Evolutionary conservation across 1,140 invertebrate species (phyloP).

Genomic region (Onthophagus taurus): DNA sequence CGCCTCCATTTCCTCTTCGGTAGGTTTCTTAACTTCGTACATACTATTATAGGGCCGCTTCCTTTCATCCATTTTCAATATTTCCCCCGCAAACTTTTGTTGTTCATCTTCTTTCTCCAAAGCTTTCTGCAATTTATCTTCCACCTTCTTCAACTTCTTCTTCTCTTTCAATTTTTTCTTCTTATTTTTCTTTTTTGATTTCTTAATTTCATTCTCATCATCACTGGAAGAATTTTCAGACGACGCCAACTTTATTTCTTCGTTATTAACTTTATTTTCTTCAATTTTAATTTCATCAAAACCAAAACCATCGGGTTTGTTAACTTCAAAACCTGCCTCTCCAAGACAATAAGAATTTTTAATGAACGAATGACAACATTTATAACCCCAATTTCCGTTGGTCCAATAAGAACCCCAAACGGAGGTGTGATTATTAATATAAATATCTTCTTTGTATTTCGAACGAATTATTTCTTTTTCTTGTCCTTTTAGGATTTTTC

Average conservation of each 20-base stretch:
- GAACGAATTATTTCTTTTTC: conserved; percentile 80
- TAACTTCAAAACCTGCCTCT: conserved; percentile 48
- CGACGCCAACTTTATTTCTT: conserved; percentile 30
- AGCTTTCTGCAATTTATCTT: conserved; percentile 46
- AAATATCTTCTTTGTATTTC: conserved; percentile 92
- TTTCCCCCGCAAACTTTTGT: conserved; percentile 51
- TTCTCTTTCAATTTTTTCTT: conserved; percentile 51
- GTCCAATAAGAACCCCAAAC: conserved; percentile 96
- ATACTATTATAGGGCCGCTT: conserved; percentile 89
- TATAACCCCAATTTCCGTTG: conserved; percentile 88
- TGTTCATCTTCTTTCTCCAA: conserved; percentile 55
- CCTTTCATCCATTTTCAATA: conserved; percentile 72
- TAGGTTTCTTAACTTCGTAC: conserved; percentile 71
- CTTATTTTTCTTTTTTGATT: conserved; percentile 60
- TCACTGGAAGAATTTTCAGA: conserved; percentile 16
- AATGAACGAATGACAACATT: conserved; percentile 90
- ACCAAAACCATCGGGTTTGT: conserved; percentile 16
- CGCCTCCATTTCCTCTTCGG: conserved; percentile 89
- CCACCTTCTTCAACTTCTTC: conserved; percentile 39
- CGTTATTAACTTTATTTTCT: conserved; percentile 35
- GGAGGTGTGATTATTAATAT: conserved; percentile 84
- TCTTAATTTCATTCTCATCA: conserved; percentile 43
- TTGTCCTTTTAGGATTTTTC: conserved; percentile 73
- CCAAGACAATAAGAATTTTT: conserved; percentile 88
- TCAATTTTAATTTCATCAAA: conserved; percentile 19